These are phyloP conservation scores for Perca schrenkii DNA, from an alignment of 2,113 vertebrate species.

Conservation along the genomic window DNA sequence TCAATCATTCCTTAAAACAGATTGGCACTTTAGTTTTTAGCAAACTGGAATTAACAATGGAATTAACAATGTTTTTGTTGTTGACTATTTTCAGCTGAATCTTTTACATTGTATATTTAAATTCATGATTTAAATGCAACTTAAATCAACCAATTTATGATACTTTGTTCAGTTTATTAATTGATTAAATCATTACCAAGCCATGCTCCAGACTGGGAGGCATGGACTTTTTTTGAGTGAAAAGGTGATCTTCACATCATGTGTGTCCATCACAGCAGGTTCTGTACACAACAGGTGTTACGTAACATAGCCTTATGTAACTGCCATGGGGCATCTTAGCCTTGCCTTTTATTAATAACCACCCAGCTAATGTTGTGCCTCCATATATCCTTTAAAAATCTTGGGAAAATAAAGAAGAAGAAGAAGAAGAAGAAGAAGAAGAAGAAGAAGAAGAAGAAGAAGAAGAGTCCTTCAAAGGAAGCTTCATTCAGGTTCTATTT, in stretches of 20 bases:
- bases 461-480: conserved; percentile 20
- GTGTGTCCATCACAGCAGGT: conserved; percentile 51
- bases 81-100: too few species aligned
- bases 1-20: too few species aligned
- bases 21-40: too few species aligned
- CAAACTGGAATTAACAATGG: too few species aligned
- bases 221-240: conserved; percentile 1
- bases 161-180: not conserved
- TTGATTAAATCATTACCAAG: not conserved
- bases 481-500: conserved; percentile 15
- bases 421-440: not conserved
- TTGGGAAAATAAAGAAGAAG: not conserved
- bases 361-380: not conserved
- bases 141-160: not conserved
- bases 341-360: conserved; percentile 50
- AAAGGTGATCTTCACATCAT: conserved; percentile 5
- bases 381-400: conserved; percentile 42
- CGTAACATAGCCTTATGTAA: conserved; percentile 71
- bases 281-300: conserved; percentile 53
- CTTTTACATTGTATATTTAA: too few species aligned
- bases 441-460: not conserved
- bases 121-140: not conserved
- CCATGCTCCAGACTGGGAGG: not conserved
- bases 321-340: not conserved
- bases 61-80: too few species aligned